These are phyloP conservation scores for Clivina fossor DNA, from an alignment of 2,888 invertebrate species.

Conservation along the genomic window DNA sequence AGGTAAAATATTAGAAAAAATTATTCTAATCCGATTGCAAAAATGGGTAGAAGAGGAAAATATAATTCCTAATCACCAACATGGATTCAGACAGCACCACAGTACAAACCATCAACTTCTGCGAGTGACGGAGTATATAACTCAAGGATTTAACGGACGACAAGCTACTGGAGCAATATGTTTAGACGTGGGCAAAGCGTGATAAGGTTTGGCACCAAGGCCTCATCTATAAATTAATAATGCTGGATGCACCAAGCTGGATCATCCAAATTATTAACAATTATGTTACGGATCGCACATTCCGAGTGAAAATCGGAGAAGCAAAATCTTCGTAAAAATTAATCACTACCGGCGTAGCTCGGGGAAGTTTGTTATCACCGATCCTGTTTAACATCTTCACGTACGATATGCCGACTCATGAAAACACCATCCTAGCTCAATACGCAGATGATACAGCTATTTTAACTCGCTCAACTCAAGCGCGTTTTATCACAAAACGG, in stretches of 20 bases:
- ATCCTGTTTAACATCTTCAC: slow-evolving; percentile 39
- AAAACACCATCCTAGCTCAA: slow-evolving; percentile 21
- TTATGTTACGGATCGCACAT: slow-evolving; percentile 38
- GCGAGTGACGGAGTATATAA: slow-evolving; percentile 38
- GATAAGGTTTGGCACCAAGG: slow-evolving; percentile 44
- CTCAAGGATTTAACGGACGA: slow-evolving; percentile 38
- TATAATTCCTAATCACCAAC: no score
- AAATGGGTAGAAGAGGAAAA: no score
- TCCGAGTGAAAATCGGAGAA: slow-evolving; percentile 37
- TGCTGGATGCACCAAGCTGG: slow-evolving; percentile 34
- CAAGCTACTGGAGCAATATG: slow-evolving; percentile 41
- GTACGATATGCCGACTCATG: slow-evolving; percentile 39
- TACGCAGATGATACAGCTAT: slow-evolving; percentile 38
- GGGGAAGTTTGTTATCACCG: slow-evolving; percentile 41
- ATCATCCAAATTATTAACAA: slow-evolving; percentile 37
- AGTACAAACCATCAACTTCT: background rate
- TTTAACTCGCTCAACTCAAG: background rate
- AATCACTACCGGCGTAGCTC: slow-evolving; percentile 43
- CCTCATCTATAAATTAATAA: slow-evolving; percentile 38
- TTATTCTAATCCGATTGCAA: no score
- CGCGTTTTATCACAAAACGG: slow-evolving; percentile 9
- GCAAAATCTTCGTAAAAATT: slow-evolving; percentile 22
- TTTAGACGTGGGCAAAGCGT: slow-evolving; percentile 44
- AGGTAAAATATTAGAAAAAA: no score
- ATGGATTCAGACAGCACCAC: no score